These are phyloP conservation scores for Regulus satrapa DNA, from an alignment of 2,113 vertebrate genomes.

Conservation along the genomic window DNA sequence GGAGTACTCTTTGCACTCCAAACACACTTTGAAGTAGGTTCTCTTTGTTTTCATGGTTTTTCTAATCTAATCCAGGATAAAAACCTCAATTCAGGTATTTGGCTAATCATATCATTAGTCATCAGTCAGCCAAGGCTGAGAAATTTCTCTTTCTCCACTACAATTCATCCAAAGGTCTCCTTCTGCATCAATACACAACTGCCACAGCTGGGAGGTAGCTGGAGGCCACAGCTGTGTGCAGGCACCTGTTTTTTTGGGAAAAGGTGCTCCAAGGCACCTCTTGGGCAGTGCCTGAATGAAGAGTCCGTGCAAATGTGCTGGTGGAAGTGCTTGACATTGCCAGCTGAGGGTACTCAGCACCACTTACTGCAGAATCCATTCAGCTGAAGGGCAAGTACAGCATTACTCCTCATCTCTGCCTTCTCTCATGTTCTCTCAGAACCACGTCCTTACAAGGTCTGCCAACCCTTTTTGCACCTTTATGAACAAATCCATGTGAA, in stretches of 20 bases:
- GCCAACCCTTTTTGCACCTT: neutral
- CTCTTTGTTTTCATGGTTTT: neutral
- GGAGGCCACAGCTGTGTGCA: neutral
- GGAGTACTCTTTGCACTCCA: neutral
- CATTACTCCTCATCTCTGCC: neutral
- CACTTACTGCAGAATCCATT: neutral
- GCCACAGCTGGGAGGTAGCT: neutral
- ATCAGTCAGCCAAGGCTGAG: neutral
- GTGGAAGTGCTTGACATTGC: neutral
- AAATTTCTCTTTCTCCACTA: neutral
- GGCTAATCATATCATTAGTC: neutral
- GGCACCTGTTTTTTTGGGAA: neutral
- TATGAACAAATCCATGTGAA: neutral
- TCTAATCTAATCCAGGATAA: neutral
- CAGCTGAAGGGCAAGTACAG: neutral
- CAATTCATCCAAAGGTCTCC: neutral
- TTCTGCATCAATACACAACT: accelerated
- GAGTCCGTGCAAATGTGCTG: accelerated
- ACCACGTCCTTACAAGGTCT: neutral
- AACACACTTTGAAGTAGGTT: no score
- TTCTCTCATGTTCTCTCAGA: neutral
- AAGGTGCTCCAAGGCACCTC: neutral
- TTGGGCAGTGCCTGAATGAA: neutral
- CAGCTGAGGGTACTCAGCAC: neutral
- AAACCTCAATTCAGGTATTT: neutral